Base-by-base conservation (phyloP, 2,888 invertebrate species). In the Periphyllus acericola region DNA sequence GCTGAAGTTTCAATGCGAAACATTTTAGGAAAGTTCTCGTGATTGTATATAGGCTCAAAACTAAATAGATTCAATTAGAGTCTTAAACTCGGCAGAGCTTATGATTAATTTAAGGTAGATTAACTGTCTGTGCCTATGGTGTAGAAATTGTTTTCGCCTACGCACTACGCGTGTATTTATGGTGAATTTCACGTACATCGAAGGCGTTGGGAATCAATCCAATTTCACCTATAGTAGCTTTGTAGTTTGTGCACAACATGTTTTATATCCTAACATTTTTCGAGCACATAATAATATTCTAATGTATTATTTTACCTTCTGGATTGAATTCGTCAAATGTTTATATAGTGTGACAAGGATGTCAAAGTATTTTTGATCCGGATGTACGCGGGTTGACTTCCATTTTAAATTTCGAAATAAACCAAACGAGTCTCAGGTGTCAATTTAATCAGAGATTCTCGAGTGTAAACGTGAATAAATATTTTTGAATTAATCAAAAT, bases 281-380 rank as follows among this genome's bases (percentile, higher is more conserved):
- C n/a, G 46, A 46, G 11, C 46, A 14, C 46, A 46, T 46, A 46
- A 46, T 46, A 46, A 14, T 46, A 46, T 46, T 46, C 14, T 32
- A 84, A 84, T 17, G 66, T 76, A 66, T 84, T 46, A 25, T 66
- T 46, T 84, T 84, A 76, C 84, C 4, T 46, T 40, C 32, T 46
- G 66, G 84, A 66, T 8, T 14, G 66, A 21, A 68, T 76, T 17
- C 25, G 14, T 55, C n/a, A 17, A 36, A 36, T 46, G 46, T 3
- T 36, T 52, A 72, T 52, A 71, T 32, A 32, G 6, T 34, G 52
- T 34, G 82, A 72, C 82, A 52, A 72, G 52, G 1, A 82, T n/a
- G 82, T 82, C 52, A 34, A 52, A 52, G 0, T 0, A 34, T 34
- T 46, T 82, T 82, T 52, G 82, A 82, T 72, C 72, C 82, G 82